Conservation (phyloP, 2,888 invertebrate genomes). For the Diogma glabrata region DNA sequence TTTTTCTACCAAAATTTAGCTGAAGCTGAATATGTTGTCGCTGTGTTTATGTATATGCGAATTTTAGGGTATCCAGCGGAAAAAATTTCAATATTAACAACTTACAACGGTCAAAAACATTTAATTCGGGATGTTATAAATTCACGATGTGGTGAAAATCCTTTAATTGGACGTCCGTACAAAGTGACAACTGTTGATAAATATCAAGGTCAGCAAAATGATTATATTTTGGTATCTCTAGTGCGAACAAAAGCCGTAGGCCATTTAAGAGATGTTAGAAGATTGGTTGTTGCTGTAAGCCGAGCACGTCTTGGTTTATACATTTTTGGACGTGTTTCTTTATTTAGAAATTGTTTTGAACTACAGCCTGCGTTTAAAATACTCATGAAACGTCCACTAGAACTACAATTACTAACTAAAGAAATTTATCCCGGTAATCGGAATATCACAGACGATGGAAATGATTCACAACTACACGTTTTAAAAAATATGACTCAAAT, state of each 20-base stretch:
- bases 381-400: constrained; percentile 67
- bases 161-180: constrained; percentile 83
- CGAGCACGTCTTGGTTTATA: constrained; percentile 93
- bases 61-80: constrained; percentile 92
- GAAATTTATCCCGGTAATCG: constrained; percentile 71
- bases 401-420: constrained; percentile 65
- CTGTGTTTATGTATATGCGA: constrained; percentile 97
- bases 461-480: constrained; percentile 41
- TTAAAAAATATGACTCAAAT: constrained; percentile 84
- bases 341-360: constrained; percentile 96
- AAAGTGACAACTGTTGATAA: constrained; percentile 97
- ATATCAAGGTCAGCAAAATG: constrained; percentile 99
- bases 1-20: constrained; percentile 90
- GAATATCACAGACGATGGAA: constrained; percentile 36
- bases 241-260: constrained; percentile 97
- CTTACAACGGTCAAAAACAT: constrained; percentile 99
- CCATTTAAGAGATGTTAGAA: constrained; percentile 89
- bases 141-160: constrained; percentile 86
- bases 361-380: constrained; percentile 90
- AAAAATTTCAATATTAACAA: constrained; percentile 94
- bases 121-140: constrained; percentile 92
- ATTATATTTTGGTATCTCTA: constrained; percentile 90
- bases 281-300: constrained; percentile 96
- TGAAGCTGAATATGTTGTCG: constrained; percentile 91
- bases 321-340: constrained; percentile 81